These are phyloP conservation scores for Pycnomerus fuliginosus DNA, from an alignment of 2,888 invertebrate species.

Conservation along the genomic window DNA sequence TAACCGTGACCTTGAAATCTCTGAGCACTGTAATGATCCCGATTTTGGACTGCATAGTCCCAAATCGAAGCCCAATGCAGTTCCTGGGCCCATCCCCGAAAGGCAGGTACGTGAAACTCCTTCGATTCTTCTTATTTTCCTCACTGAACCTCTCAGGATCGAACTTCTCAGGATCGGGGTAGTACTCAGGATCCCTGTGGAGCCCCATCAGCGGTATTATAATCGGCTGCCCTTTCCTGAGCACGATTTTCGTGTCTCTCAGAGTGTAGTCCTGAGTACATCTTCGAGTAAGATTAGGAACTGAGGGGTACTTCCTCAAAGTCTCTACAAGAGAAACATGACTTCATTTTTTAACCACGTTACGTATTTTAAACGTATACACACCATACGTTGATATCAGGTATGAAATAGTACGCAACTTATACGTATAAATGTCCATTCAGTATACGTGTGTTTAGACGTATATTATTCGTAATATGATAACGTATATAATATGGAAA, in stretches of 20 bases:
- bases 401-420: no score
- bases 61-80: slow-evolving; percentile 9
- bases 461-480: no score
- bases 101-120: slow-evolving; percentile 35
- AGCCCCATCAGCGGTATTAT: slow-evolving; percentile 26
- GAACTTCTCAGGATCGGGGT: slow-evolving; percentile 9
- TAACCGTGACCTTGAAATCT: slow-evolving; percentile 39
- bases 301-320: slow-evolving; percentile 43
- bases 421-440: no score
- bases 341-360: no score
- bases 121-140: slow-evolving; percentile 37
- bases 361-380: no score
- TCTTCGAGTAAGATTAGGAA: slow-evolving; percentile 27
- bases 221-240: slow-evolving; percentile 36
- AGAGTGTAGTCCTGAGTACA: slow-evolving; percentile 30
- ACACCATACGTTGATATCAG: no score
- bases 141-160: slow-evolving; percentile 23
- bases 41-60: slow-evolving; percentile 41
- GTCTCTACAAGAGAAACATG: slow-evolving; percentile 38
- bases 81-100: slow-evolving; percentile 10
- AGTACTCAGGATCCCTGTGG: slow-evolving; percentile 19
- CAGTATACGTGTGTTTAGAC: no score
- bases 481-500: no score
- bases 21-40: slow-evolving; percentile 25
- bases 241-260: slow-evolving; percentile 20